Percentiles rank a stretch among this genome's conserved stretches.
Conservation (phyloP, 64 coral and sea anemone species). For the Acropora tenuis region DNA sequence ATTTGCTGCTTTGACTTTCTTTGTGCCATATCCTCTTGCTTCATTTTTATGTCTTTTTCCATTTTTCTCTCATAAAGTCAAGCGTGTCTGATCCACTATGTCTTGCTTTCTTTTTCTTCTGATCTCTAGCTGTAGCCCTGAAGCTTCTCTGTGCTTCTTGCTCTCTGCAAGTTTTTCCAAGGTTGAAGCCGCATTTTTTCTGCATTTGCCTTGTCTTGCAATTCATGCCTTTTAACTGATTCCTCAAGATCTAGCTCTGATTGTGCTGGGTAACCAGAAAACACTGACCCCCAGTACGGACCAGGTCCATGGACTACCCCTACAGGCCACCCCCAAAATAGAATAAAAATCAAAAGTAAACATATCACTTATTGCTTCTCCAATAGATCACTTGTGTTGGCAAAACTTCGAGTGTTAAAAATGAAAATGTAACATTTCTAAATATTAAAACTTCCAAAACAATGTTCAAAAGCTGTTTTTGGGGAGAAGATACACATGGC, state of each 20-base stretch:
- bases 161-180: conserved; percentile 51
- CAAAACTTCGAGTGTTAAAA: too few relatives aligned
- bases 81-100: conserved; percentile 50
- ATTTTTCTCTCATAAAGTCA: conserved; percentile 62
- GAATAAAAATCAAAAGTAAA: too few relatives aligned
- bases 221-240: conserved; percentile 36
- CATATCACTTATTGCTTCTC: too few relatives aligned
- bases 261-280: background rate
- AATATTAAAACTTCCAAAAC: too few relatives aligned
- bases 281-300: too few relatives aligned
- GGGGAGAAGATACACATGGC: too few relatives aligned
- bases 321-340: too few relatives aligned
- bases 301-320: too few relatives aligned
- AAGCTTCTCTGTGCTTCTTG: conserved; percentile 35
- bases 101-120: conserved; percentile 44
- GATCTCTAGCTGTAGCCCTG: conserved; percentile 7
- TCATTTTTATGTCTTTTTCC: conserved; percentile 20
- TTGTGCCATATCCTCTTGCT: conserved; percentile 27
- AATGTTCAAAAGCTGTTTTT: too few relatives aligned
- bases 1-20: conserved; percentile 8
- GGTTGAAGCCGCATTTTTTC: conserved; percentile 52
- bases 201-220: conserved; percentile 53
- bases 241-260: conserved; percentile 36
- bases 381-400: too few relatives aligned
- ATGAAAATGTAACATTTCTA: too few relatives aligned